Conservation (phyloP, 1,140 invertebrate species). For the Diorhabda elongata region DNA sequence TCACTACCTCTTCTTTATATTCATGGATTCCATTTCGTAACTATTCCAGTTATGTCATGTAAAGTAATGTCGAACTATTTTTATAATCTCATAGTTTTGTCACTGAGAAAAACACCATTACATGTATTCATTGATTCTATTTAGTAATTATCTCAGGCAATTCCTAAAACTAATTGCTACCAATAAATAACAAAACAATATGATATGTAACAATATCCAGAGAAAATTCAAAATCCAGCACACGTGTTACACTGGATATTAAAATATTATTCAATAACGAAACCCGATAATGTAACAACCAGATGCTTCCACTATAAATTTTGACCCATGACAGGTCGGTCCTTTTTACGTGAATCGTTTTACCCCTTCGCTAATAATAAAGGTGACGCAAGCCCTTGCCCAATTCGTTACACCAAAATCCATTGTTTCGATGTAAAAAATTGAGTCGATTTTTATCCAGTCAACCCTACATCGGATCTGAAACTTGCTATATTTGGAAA, state of each 20-base stretch:
- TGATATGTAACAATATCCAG: background rate
- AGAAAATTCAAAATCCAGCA: background rate
- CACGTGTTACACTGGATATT: background rate
- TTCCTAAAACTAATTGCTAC: background rate
- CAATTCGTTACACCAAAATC: background rate
- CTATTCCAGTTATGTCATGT: no score
- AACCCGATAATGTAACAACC: conserved; percentile 2
- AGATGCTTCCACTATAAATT: conserved; percentile 2
- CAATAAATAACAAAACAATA: background rate
- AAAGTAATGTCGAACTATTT: no score
- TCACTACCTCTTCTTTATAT: no score
- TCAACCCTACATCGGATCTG: background rate
- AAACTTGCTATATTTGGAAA: background rate
- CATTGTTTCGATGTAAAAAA: background rate
- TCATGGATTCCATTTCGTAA: no score
- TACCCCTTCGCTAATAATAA: background rate
- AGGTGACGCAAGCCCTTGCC: background rate
- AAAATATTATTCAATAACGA: background rate
- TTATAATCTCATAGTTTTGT: no score
- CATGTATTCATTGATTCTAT: no score
- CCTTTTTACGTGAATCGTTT: background rate
- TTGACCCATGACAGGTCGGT: background rate
- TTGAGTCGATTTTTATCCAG: background rate
- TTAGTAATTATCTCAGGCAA: no score
- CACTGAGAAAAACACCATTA: no score